A percentile compares a stretch with the other conserved stretches of the same genome.
These are phyloP conservation scores for Andrena chrysosceles DNA, from an alignment of 2,888 invertebrate species.

Conservation along the genomic window DNA sequence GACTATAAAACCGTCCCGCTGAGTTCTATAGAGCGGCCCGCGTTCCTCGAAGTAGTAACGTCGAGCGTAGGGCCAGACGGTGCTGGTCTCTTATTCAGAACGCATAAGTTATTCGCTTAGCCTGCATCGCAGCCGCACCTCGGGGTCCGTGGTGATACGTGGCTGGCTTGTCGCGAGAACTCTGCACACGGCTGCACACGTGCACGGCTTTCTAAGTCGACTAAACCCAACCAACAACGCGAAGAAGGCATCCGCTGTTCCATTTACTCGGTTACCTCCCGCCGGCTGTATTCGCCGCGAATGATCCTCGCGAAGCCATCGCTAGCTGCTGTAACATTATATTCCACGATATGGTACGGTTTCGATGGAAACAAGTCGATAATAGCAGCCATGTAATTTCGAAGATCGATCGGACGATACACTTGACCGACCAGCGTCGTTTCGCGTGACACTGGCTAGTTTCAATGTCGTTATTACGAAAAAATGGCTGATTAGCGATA, in stretches of 20 bases:
- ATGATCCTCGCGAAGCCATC: conserved; percentile 50
- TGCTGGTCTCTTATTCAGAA: conserved; percentile 63
- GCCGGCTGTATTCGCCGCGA: conserved; percentile 36
- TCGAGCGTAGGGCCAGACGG: conserved; percentile 45
- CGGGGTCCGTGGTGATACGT: conserved; percentile 47
- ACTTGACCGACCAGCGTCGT: not conserved
- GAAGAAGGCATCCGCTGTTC: conserved; percentile 26
- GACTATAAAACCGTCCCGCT: conserved; percentile 11
- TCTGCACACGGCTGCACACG: conserved; percentile 64
- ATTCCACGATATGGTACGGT: not conserved
- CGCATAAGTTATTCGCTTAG: conserved; percentile 71
- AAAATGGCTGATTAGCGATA: not conserved
- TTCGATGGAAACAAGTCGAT: conserved; percentile 12
- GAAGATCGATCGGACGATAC: conserved; percentile 6
- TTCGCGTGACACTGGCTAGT: conserved; percentile 17
- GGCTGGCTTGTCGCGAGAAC: conserved; percentile 61
- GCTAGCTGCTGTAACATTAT: conserved; percentile 30
- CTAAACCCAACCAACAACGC: conserved; percentile 32
- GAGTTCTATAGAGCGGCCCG: not conserved
- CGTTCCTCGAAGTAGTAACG: conserved; percentile 38
- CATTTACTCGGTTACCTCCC: not conserved
- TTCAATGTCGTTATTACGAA: conserved; percentile 10
- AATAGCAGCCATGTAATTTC: conserved; percentile 14
- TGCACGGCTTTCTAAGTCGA: conserved; percentile 57
- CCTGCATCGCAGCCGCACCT: conserved; percentile 33